Conservation (phyloP, 2,113 vertebrate species). For the Columba livia region DNA sequence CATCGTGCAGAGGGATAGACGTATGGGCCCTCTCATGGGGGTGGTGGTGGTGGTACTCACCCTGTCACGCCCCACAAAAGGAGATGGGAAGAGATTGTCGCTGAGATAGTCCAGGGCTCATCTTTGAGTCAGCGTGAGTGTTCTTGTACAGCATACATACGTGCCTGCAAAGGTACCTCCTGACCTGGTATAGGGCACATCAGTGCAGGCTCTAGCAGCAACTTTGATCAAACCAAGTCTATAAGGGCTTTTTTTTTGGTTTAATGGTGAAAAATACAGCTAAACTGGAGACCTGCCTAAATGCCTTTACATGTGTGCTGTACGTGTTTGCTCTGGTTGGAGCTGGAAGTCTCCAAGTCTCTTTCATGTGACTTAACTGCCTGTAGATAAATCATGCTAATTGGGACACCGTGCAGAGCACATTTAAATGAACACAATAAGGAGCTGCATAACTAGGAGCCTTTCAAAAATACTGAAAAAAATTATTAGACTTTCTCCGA, state of each 20-base stretch:
- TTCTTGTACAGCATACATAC: fast-evolving
- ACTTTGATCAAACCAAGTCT: background rate
- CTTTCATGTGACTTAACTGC: background rate
- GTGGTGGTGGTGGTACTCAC: no score
- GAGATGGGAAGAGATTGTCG: no score
- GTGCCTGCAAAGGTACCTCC: background rate
- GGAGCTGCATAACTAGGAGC: background rate
- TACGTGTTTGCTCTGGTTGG: background rate
- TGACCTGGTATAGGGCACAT: fast-evolving
- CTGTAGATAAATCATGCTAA: background rate
- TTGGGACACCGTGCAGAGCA: background rate
- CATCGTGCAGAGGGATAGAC: no score
- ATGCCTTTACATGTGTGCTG: background rate
- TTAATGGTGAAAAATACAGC: background rate
- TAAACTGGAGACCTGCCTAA: background rate
- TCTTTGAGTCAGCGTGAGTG: background rate
- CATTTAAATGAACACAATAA: background rate
- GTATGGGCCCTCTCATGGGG: no score
- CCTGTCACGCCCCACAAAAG: no score
- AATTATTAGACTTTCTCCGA: background rate
- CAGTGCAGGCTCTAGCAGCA: background rate
- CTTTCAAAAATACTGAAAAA: background rate
- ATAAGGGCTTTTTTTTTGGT: fast-evolving
- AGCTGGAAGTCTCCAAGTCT: background rate
- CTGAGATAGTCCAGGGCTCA: background rate